Percentiles rank a stretch among this genome's conserved stretches.
phyloP scores from a whole-genome alignment of 2,888 invertebrate species.

The Ophion ellenae region DNA sequence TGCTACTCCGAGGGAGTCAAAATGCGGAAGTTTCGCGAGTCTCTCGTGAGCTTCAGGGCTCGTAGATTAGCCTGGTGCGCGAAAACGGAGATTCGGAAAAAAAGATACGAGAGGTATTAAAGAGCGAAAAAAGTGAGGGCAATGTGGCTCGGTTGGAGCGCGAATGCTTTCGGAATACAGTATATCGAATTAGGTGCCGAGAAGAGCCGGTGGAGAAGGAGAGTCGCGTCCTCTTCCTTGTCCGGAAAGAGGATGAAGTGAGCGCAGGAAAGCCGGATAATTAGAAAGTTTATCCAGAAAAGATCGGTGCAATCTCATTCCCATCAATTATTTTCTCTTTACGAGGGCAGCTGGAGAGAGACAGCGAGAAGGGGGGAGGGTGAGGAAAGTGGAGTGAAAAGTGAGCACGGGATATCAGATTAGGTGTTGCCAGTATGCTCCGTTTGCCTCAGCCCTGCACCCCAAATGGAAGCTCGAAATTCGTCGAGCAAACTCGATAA shows the following conservation, averaged over 20 bases:
- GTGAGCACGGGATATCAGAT: slow-evolving; percentile 58
- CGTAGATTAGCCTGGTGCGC: not conserved
- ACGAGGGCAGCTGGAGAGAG: slow-evolving; percentile 13
- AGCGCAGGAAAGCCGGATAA: slow-evolving; percentile 70
- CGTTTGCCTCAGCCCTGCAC: slow-evolving; percentile 33
- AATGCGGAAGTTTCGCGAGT: slow-evolving; percentile 12
- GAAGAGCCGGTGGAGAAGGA: slow-evolving; percentile 2
- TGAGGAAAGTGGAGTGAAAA: slow-evolving; percentile 44
- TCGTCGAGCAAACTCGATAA: slow-evolving; percentile 53
- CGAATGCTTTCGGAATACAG: slow-evolving; percentile 16
- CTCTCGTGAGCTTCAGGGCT: not conserved
- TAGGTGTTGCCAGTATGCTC: slow-evolving; percentile 48
- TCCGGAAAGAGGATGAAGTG: slow-evolving; percentile 51
- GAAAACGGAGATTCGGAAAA: slow-evolving; percentile 28
- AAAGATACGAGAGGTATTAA: slow-evolving; percentile 25
- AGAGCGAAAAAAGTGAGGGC: not conserved
- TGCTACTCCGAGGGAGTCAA: slow-evolving; percentile 1
- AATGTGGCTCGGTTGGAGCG: slow-evolving; percentile 9
- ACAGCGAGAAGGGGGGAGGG: slow-evolving; percentile 23
- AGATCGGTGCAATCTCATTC: slow-evolving; percentile 72
- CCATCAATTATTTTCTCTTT: slow-evolving; percentile 74
- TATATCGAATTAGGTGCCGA: slow-evolving; percentile 27
- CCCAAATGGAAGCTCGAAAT: slow-evolving; percentile 42
- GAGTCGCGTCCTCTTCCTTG: slow-evolving; percentile 41
- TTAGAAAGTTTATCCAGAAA: slow-evolving; percentile 76